A percentile compares a stretch with the other conserved stretches of the same genome.
These are phyloP conservation scores for Laterallus jamaicensis DNA, from an alignment of 2,113 vertebrate species.

Conservation along the genomic window DNA sequence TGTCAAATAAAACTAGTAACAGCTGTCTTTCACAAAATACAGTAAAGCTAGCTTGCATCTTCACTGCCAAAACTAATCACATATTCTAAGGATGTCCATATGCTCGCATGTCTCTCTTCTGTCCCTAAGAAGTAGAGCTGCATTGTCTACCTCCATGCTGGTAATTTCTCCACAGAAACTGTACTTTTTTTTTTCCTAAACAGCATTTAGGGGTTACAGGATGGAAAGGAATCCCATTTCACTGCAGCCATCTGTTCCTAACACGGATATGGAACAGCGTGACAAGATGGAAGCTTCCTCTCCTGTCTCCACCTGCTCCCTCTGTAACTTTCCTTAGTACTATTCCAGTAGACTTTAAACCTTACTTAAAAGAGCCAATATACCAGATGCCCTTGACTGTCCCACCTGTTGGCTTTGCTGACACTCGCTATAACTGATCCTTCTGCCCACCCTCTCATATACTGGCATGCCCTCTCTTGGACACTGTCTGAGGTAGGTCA, in stretches of 20 bases:
- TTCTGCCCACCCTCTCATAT: not conserved
- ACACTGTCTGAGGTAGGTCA: fast-evolving
- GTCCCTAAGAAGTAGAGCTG: not conserved
- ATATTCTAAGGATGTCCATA: not conserved
- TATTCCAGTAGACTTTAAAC: not conserved
- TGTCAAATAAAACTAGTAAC: not conserved
- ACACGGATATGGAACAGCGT: not conserved
- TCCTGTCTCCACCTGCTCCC: not conserved
- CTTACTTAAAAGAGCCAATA: not conserved
- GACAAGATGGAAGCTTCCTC: not conserved
- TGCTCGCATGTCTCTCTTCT: not conserved
- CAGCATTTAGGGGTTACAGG: not conserved
- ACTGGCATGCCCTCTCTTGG: not conserved
- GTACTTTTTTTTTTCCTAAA: not conserved
- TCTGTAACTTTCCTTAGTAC: not conserved
- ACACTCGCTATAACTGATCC: not conserved
- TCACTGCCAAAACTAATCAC: not conserved
- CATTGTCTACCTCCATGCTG: not conserved
- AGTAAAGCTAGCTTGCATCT: not conserved
- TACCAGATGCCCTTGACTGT: not conserved
- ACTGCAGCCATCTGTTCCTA: not conserved
- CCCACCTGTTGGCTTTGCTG: not conserved
- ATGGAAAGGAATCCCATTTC: not conserved
- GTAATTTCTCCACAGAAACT: not conserved
- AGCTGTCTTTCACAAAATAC: not conserved